Percentiles rank a stretch among this genome's conserved stretches.
Evolutionary conservation across 1,140 invertebrate species (phyloP).

Genomic region (Euglossa dilemma): DNA sequence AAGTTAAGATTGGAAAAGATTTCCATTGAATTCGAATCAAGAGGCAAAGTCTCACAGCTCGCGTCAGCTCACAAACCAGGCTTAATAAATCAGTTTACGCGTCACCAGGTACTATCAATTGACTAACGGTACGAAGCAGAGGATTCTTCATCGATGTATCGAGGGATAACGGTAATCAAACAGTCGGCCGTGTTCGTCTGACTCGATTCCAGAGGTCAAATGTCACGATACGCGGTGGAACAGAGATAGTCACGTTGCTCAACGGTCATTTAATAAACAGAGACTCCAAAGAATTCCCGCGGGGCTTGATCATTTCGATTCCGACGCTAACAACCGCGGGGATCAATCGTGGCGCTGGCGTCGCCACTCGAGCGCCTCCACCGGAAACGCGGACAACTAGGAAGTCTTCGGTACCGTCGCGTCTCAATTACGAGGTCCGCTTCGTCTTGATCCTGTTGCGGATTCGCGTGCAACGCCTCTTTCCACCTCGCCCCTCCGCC

Average conservation of each 20-base stretch:
- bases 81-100: conserved; percentile 57
- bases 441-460: conserved; percentile 44
- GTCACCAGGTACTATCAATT: conserved; percentile 57
- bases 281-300: neutral
- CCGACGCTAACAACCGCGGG: neutral
- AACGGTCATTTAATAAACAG: neutral
- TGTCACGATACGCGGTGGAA: conserved; percentile 5
- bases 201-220: conserved; percentile 55
- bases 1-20: too few relatives aligned
- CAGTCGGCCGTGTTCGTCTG: conserved; percentile 32
- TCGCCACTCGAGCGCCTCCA: neutral
- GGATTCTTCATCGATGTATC: conserved; percentile 41
- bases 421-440: conserved; percentile 52
- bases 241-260: neutral
- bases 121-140: conserved; percentile 53
- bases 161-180: conserved; percentile 64
- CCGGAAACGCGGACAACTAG: conserved; percentile 9
- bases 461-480: conserved; percentile 37
- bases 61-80: neutral
- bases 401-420: conserved; percentile 16
- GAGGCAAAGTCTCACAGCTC: neutral
- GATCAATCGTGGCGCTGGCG: conserved; percentile 19
- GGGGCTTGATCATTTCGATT: conserved; percentile 12
- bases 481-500: neutral
- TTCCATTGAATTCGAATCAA: neutral